Base-by-base conservation (phyloP, 92 coral and sea anemone species). In the Galaxea fascicularis region DNA sequence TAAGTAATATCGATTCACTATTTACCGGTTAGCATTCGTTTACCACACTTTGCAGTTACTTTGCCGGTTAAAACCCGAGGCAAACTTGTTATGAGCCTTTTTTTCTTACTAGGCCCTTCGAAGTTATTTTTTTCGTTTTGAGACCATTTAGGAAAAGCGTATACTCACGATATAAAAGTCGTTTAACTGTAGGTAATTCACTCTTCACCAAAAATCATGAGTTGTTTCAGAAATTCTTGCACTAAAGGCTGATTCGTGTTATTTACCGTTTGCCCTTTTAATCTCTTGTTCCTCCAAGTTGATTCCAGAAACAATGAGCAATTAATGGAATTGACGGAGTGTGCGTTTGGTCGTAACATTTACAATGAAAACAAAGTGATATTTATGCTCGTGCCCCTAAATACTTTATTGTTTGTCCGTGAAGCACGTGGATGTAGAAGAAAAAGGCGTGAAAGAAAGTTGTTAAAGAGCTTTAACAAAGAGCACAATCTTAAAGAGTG, bases 391-490 rank as follows among this genome's bases (percentile, higher is more conserved):
- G 68, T 35, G n/a, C 16, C n/a, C 29, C 64, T 58, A 29, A 1
- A 45, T n/a, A n/a, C n/a, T 64, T 76, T n/a, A 25, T 58, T 12
- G 52, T 58, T 24, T 8, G 35, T n/a, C 26, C 31, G 52, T 49
- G 80, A 56, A 58, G 80, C 80, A 76, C 80, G 80, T 76, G 80
- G 21, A 53, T 20, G 35, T 13, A 76, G 69, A 76, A 29, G 27
- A 52, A 64, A 62, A 63, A 41, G 58, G 68, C n/a, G 56, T 9
- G 7, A 76, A 76, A 76, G 20, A 35, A 31, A 9, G 30, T 60
- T 76, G 52, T 35, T 20, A 14, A 35, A 1, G 1, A 18, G 18
- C 12, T 5, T 4, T 3, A 51, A 70, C 29, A 70, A 70, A 10
- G 78, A 41, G 22, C 4, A 22, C 39, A 39, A 28, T 45, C n/a